Percentiles rank a stretch among this genome's conserved stretches.
Evolutionary conservation across 2,113 vertebrate species (phyloP).

Genomic region (Murina feae): DNA sequence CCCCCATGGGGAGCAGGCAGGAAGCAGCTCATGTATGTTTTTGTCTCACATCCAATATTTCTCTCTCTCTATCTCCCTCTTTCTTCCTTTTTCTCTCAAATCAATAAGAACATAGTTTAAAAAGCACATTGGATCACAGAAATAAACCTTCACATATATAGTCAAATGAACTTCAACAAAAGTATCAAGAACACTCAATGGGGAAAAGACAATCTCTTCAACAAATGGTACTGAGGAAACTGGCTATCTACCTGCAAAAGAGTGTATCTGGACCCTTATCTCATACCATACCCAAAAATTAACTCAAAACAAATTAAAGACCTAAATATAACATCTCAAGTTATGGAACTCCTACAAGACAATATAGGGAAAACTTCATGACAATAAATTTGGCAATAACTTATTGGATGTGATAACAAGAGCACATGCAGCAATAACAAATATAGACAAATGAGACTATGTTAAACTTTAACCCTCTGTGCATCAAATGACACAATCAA

Average conservation of each 20-base stretch:
- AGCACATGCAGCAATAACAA: not conserved
- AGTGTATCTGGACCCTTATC: not conserved
- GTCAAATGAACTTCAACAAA: not conserved
- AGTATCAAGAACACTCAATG: not conserved
- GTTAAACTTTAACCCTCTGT: not conserved
- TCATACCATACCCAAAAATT: not conserved
- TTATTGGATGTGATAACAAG: not conserved
- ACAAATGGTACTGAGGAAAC: not conserved
- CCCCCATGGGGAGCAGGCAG: not conserved
- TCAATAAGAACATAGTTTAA: not conserved
- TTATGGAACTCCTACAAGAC: not conserved
- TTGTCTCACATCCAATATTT: not conserved
- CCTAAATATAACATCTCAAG: not conserved
- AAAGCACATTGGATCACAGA: not conserved
- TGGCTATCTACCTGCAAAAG: not conserved
- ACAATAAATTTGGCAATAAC: not conserved
- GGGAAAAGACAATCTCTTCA: not conserved
- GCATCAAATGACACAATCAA: not conserved
- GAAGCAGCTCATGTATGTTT: not conserved
- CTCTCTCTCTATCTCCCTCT: not conserved
- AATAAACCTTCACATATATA: not conserved
- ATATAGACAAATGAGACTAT: not conserved
- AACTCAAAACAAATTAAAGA: not conserved
- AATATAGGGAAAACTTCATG: not conserved
- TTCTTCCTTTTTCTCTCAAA: not conserved